These are phyloP conservation scores for Lophius piscatorius DNA, from an alignment of 2,113 vertebrate species.

Conservation along the genomic window DNA sequence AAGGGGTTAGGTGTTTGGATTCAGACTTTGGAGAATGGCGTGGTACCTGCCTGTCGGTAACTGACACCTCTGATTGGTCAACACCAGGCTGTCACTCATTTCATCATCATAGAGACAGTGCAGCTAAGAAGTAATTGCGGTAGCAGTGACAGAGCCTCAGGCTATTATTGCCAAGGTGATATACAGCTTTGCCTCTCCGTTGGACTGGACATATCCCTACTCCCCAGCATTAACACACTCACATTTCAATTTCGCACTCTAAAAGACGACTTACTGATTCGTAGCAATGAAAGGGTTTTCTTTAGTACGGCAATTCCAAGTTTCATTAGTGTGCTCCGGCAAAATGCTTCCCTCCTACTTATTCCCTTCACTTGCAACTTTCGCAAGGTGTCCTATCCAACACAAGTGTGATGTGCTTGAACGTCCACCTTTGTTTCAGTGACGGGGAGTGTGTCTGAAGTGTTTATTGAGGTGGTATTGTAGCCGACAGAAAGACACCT, in stretches of 20 bases:
- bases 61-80: conserved; percentile 71
- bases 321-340: conserved; percentile 26
- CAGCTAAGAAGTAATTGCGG: conserved; percentile 46
- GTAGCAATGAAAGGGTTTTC: conserved; percentile 6
- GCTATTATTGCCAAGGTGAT: conserved; percentile 54
- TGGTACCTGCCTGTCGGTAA: conserved; percentile 53
- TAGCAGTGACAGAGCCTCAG: conserved; percentile 34
- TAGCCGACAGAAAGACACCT: background rate
- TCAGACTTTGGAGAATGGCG: conserved; percentile 25
- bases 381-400: background rate
- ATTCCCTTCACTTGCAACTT: conserved; percentile 7
- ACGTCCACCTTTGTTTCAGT: conserved; percentile 7
- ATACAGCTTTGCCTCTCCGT: conserved; percentile 47
- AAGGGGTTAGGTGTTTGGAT: conserved; percentile 50
- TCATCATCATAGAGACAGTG: conserved; percentile 16
- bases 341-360: conserved; percentile 12
- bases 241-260: conserved; percentile 38
- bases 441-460: background rate
- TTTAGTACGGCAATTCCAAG: conserved; percentile 27
- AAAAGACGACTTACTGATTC: conserved; percentile 13
- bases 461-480: background rate
- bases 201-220: conserved; percentile 35
- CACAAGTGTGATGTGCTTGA: background rate
- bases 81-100: conserved; percentile 61
- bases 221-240: conserved; percentile 36